A percentile compares a stretch with the other conserved stretches of the same genome.
Evolutionary conservation across 2,797 vertebrate species (phyloP).

Genomic region (Sebastes glaucus): DNA sequence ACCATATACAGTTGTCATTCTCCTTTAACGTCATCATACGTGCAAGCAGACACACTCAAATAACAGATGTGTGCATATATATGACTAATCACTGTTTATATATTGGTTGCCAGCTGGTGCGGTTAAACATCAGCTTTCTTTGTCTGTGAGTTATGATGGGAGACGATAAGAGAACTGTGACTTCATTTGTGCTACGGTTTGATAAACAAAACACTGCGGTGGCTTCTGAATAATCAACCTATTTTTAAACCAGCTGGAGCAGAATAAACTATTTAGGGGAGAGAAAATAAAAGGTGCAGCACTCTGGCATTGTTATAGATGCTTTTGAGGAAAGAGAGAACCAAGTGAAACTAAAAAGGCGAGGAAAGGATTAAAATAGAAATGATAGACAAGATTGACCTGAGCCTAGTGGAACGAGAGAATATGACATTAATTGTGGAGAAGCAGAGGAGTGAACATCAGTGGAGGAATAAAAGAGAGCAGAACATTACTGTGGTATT

Average conservation of each 20-base stretch:
- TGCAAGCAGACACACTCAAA: neutral
- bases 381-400: neutral
- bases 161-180: neutral
- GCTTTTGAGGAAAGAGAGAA: neutral
- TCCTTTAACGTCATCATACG: neutral
- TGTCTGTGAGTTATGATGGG: neutral
- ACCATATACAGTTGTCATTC: neutral
- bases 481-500: neutral
- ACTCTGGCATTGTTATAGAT: neutral
- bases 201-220: constrained; percentile 6
- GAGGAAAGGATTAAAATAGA: constrained; percentile 25
- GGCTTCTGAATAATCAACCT: constrained; percentile 32
- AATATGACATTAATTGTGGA: neutral
- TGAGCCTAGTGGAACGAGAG: neutral
- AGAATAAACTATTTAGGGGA: constrained; percentile 1
- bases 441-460: neutral
- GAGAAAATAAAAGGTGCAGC: constrained; percentile 8
- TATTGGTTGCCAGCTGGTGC: neutral
- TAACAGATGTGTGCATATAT: neutral
- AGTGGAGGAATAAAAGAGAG: neutral
- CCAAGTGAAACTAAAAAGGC: neutral
- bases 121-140: constrained; percentile 7
- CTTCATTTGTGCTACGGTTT: constrained; percentile 10
- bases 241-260: constrained; percentile 39
- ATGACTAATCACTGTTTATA: constrained; percentile 14